Base-by-base conservation (phyloP, 2,113 vertebrate genomes). In the Etheostoma cragini region DNA sequence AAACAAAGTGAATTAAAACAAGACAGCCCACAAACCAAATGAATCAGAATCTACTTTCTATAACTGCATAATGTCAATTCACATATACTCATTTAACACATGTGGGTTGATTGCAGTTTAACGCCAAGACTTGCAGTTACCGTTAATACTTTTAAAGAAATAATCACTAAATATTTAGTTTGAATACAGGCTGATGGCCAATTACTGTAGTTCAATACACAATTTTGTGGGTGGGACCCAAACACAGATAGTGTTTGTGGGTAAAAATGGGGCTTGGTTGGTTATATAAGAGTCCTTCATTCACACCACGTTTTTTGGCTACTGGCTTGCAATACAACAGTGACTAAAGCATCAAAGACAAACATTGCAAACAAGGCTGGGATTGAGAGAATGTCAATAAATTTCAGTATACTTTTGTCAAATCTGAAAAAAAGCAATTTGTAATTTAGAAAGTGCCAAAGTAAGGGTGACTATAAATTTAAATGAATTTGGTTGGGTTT, bases 211-310 rank as follows among this genome's bases (percentile, higher is more conserved):
- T 77, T 78, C 35, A 47, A 56, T 21, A 50, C 11, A 65, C 19
- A 24, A 57, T 33, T 19, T 47, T 61, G 56, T 11, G 69, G 24
- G 8, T 16, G 57, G 52, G 57, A 47, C 26, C 56, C 46, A 54
- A 42, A 50, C 21, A 74, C 47, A 52, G 7, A 60, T 30, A 22
- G 13, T 54, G 22, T 15, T n/a, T 1, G 4, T 3, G 13, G 50
- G 13, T 49, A 64, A 56, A 71, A 16, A 62, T 49, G 33, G 61
- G 79, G 17, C 19, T 60, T 30, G 45, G 19, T n/a, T 53, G 13
- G 54, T 8, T 6, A 61, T 11, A 30, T 53, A 46, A 38, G 7
- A 73, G 22, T 88, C 83, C 88, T 90, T 91, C 87, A 88, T 90
- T 78, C 49, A 50, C 77, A 86, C 52, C 16, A 57, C 3, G 3